Percentiles rank a stretch among this genome's conserved stretches.
These are phyloP conservation scores for Oligia strigilis DNA, from an alignment of 2,888 invertebrate genomes.

Conservation along the genomic window DNA sequence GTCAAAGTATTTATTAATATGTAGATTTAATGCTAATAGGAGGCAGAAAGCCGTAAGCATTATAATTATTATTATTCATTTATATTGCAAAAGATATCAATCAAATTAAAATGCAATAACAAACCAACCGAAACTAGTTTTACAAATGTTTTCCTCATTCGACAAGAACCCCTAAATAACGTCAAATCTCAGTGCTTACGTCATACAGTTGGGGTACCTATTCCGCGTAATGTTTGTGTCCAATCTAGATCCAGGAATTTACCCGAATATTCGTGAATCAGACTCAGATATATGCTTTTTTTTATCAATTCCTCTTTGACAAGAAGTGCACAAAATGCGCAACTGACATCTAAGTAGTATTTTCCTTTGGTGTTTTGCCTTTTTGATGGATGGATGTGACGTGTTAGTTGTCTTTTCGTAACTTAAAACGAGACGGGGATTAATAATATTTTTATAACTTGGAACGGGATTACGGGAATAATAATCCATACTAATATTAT, in stretches of 20 bases:
- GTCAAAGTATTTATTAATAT: neutral
- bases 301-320: neutral
- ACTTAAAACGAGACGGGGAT: neutral
- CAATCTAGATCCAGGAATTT: slow-evolving; percentile 46
- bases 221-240: slow-evolving; percentile 58
- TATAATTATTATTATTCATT: too few species aligned
- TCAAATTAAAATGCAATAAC: neutral
- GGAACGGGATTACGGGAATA: too few species aligned
- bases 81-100: neutral
- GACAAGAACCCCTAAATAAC: neutral
- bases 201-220: slow-evolving; percentile 24
- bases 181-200: slow-evolving; percentile 30
- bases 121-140: neutral
- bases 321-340: slow-evolving; percentile 1
- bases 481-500: too few species aligned
- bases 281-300: slow-evolving; percentile 2
- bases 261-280: slow-evolving; percentile 55
- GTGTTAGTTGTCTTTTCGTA: neutral
- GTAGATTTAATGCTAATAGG: slow-evolving; percentile 23
- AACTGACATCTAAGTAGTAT: neutral
- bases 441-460: too few species aligned
- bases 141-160: slow-evolving; percentile 5
- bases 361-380: neutral
- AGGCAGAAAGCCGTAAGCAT: neutral
- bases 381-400: neutral